phyloP scores from a whole-genome alignment of 2,113 vertebrate species.

The Callionymus lyra region DNA sequence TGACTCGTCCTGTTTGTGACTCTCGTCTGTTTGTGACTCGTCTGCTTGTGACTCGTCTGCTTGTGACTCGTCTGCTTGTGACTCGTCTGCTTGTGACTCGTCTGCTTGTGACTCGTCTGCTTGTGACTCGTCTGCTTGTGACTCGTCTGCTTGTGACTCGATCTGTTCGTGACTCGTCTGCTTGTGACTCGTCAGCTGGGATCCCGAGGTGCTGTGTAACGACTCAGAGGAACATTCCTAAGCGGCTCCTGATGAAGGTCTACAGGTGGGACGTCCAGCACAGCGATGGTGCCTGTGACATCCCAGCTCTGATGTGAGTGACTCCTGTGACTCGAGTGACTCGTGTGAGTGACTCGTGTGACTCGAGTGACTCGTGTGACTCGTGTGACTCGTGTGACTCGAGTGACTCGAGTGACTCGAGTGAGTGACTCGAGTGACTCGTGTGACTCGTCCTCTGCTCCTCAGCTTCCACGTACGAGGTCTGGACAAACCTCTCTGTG shows the following conservation, averaged over 20 bases:
- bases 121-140: no score
- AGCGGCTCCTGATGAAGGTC: accelerated
- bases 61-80: no score
- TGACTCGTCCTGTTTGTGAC: no score
- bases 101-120: no score
- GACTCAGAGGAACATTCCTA: accelerated
- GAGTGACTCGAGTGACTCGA: constrained; percentile 21
- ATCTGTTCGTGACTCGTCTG: no score
- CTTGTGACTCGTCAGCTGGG: no score
- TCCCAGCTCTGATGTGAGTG: constrained; percentile 52
- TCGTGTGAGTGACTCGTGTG: constrained; percentile 47
- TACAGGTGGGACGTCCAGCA: constrained; percentile 1
- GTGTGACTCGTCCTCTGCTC: constrained; percentile 3
- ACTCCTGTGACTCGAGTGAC: background rate
- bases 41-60: no score
- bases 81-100: no score
- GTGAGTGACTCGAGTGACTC: background rate
- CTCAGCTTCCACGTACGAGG: constrained; percentile 26
- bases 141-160: no score
- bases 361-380: constrained; percentile 36
- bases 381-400: no score
- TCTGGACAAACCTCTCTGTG: constrained; percentile 14
- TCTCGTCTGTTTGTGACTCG: no score
- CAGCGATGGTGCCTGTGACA: constrained; percentile 36
- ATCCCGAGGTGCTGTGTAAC: constrained; percentile 51